Percentiles rank a stretch among this genome's conserved stretches.
Evolutionary conservation across 2,888 invertebrate genomes (phyloP).

Genomic region (Tortricodes alternella): DNA sequence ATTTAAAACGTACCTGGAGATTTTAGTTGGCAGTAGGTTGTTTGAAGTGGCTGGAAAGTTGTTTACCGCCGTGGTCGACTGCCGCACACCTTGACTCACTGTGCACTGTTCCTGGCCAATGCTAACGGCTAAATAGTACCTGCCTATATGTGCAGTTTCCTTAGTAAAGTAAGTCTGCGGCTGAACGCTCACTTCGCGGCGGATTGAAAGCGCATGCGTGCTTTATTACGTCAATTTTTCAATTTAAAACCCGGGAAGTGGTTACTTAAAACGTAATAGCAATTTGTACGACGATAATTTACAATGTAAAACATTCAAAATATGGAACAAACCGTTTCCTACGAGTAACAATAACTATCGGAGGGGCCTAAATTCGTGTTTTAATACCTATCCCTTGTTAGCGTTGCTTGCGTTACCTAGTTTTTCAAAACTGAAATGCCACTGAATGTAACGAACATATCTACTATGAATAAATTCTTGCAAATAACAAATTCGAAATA

Average conservation of each 20-base stretch:
- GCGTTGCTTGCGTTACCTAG: too few relatives aligned
- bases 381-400: not conserved
- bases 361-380: not conserved
- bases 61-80: slow-evolving; percentile 11
- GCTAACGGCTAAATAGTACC: slow-evolving; percentile 27
- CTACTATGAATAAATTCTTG: too few relatives aligned
- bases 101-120: slow-evolving; percentile 5
- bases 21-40: not conserved
- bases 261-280: slow-evolving; percentile 27
- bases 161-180: slow-evolving; percentile 18
- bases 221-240: slow-evolving; percentile 58
- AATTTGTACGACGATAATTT: slow-evolving; percentile 1
- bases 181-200: slow-evolving; percentile 58
- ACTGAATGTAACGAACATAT: not conserved
- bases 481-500: too few relatives aligned
- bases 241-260: slow-evolving; percentile 57
- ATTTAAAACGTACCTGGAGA: slow-evolving; percentile 13
- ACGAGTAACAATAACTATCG: too few relatives aligned
- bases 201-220: slow-evolving; percentile 63
- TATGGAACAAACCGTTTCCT: not conserved
- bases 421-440: not conserved
- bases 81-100: slow-evolving; percentile 8
- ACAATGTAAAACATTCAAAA: not conserved
- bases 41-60: slow-evolving; percentile 11
- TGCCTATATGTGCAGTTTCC: slow-evolving; percentile 23